These are phyloP conservation scores for Acanthiza pusilla DNA, from an alignment of 2,797 vertebrate species.

Conservation along the genomic window DNA sequence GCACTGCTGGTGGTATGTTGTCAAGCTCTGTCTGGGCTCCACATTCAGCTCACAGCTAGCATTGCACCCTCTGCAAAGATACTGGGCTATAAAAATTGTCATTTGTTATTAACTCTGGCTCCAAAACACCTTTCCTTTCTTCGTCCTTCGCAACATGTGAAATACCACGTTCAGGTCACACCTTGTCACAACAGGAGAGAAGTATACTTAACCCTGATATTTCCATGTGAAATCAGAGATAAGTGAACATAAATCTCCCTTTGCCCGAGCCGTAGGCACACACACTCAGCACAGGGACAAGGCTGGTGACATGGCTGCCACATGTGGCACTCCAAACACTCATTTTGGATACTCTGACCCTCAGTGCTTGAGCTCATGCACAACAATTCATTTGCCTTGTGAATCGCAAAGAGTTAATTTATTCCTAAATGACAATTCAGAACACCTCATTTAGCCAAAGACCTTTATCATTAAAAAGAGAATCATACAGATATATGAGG, in stretches of 20 bases:
- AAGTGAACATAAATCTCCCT: neutral
- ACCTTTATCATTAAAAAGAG: neutral
- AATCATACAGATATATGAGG: neutral
- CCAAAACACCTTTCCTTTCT: neutral
- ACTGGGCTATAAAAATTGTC: neutral
- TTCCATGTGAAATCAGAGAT: neutral
- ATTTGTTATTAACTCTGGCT: neutral
- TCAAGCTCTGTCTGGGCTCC: neutral
- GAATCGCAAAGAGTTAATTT: neutral
- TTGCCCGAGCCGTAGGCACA: fast-evolving
- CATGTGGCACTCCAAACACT: neutral
- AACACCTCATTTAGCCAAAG: neutral
- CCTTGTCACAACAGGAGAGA: neutral
- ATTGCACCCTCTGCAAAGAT: neutral
- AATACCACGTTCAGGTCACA: neutral
- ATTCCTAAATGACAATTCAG: neutral
- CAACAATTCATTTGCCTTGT: neutral
- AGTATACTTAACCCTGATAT: neutral
- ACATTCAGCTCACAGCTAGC: neutral
- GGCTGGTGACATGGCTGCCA: neutral
- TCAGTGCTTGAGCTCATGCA: neutral
- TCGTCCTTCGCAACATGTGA: neutral
- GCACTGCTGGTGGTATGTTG: neutral
- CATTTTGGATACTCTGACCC: neutral
- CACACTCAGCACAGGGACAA: fast-evolving